These are phyloP conservation scores for Zhuqinia jingwanae DNA, from an alignment of 2,888 invertebrate species.

Conservation along the genomic window DNA sequence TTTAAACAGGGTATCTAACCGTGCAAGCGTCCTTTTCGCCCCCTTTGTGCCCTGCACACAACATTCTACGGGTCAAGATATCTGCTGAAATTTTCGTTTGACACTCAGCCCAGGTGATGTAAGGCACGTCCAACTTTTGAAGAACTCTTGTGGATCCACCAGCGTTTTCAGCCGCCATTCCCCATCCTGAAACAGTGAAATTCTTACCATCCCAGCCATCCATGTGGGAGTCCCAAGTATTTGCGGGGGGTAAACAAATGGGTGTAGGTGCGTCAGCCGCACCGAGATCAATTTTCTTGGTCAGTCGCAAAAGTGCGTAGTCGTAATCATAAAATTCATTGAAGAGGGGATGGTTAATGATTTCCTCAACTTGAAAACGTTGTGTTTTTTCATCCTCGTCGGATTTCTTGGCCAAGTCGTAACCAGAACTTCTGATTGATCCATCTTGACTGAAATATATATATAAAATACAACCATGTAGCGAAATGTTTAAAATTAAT, in stretches of 20 bases:
- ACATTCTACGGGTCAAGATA: constrained; percentile 72
- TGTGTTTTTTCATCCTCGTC: constrained; percentile 75
- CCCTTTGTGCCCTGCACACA: constrained; percentile 70
- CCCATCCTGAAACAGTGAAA: constrained; percentile 74
- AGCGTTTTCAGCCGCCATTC: constrained; percentile 71
- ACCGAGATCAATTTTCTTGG: constrained; percentile 71
- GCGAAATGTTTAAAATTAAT: too few species aligned
- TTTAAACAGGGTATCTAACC: too few species aligned
- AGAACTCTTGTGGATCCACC: constrained; percentile 76
- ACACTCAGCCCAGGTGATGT: constrained; percentile 62
- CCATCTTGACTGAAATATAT: constrained; percentile 71
- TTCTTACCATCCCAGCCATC: constrained; percentile 25
- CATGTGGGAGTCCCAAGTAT: constrained; percentile 1
- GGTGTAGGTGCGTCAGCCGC: constrained; percentile 75
- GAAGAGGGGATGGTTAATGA: constrained; percentile 77
- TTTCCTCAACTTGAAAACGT: constrained; percentile 73
- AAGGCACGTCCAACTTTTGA: constrained; percentile 76
- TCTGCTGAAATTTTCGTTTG: constrained; percentile 49
- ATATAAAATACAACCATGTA: neutral
- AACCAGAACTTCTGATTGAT: constrained; percentile 73
- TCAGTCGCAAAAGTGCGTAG: constrained; percentile 72
- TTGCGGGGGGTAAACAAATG: constrained; percentile 74
- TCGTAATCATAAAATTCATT: constrained; percentile 76
- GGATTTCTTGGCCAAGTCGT: constrained; percentile 57
- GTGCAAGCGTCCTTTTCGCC: constrained; percentile 62